Conservation (phyloP, 2,888 invertebrate genomes). For the Liopterus haemorrhoidalis region DNA sequence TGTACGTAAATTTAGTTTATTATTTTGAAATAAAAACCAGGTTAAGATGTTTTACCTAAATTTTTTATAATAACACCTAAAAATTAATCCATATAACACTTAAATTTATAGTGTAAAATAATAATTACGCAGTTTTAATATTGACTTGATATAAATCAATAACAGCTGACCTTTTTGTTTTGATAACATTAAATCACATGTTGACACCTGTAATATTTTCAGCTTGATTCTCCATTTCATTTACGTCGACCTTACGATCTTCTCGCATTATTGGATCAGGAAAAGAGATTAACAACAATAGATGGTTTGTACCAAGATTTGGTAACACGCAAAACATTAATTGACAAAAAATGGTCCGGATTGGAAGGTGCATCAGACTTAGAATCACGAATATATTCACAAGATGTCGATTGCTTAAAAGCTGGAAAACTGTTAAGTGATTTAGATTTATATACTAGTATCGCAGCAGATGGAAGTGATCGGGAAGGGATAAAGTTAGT, state of each 20-base stretch:
- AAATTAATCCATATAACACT: constrained; percentile 3
- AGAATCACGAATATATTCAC: constrained; percentile 52
- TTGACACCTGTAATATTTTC: constrained; percentile 36
- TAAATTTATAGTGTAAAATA: too few species aligned
- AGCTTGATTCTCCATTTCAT: constrained; percentile 69
- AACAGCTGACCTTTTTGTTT: constrained; percentile 23
- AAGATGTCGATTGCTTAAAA: constrained; percentile 60
- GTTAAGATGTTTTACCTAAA: constrained; percentile 7
- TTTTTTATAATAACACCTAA: background rate
- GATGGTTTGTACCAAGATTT: constrained; percentile 59
- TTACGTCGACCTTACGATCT: constrained; percentile 68
- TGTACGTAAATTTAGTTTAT: constrained; percentile 53
- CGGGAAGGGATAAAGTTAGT: constrained; percentile 46
- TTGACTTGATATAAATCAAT: constrained; percentile 12
- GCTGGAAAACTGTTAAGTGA: constrained; percentile 59
- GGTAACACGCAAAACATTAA: constrained; percentile 54
- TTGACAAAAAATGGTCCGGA: constrained; percentile 56
- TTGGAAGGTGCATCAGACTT: constrained; percentile 57
- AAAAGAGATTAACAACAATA: constrained; percentile 58
- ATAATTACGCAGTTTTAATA: too few species aligned
- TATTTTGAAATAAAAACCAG: constrained; percentile 8
- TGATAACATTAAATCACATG: constrained; percentile 20
- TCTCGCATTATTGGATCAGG: constrained; percentile 69
- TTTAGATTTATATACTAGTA: constrained; percentile 61
- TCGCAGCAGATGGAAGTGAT: constrained; percentile 53